A percentile compares a stretch with the other conserved stretches of the same genome.
Evolutionary conservation across 2,113 vertebrate genomes (phyloP).

Genomic region (Rhabdornis inornatus): DNA sequence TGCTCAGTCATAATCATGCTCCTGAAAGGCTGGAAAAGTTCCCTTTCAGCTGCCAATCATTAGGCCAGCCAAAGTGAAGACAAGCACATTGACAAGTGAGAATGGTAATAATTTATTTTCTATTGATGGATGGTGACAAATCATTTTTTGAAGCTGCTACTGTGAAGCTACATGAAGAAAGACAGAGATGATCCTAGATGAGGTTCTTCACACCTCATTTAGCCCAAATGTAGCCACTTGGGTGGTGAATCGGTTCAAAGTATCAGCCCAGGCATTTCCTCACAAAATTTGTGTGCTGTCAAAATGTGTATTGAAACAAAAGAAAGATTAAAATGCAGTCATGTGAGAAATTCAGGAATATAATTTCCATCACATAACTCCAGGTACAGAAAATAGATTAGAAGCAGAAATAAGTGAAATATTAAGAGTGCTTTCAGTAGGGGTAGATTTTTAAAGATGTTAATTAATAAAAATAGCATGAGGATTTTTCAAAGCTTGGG

Average conservation of each 20-base stretch:
- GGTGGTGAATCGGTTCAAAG: slow-evolving; percentile 88
- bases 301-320: slow-evolving; percentile 69
- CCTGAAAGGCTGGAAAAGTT: slow-evolving; percentile 75
- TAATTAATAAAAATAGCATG: slow-evolving; percentile 61
- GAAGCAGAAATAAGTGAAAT: slow-evolving; percentile 42
- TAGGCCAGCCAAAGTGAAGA: slow-evolving; percentile 77
- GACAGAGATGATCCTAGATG: slow-evolving; percentile 81
- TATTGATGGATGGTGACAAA: slow-evolving; percentile 94
- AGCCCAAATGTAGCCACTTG: slow-evolving; percentile 94
- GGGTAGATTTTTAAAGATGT: slow-evolving; percentile 35
- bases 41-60: slow-evolving; percentile 78
- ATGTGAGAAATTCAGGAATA: slow-evolving; percentile 38
- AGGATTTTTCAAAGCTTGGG: slow-evolving; percentile 37
- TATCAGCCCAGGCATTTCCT: slow-evolving; percentile 83
- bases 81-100: slow-evolving; percentile 87
- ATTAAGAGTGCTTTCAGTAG: slow-evolving; percentile 5
- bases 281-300: slow-evolving; percentile 83
- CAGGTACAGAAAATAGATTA: slow-evolving; percentile 1
- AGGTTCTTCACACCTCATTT: slow-evolving; percentile 98
- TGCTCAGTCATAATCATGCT: slow-evolving; percentile 71
- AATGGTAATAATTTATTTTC: slow-evolving; percentile 96
- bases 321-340: slow-evolving; percentile 62
- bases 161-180: slow-evolving; percentile 71
- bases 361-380: slow-evolving; percentile 39
- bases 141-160: slow-evolving; percentile 82